Percentiles rank a stretch among this genome's conserved stretches.
These are phyloP conservation scores for Platygyra sinensis DNA, from an alignment of 64 coral and sea anemone genomes.

Conservation along the genomic window DNA sequence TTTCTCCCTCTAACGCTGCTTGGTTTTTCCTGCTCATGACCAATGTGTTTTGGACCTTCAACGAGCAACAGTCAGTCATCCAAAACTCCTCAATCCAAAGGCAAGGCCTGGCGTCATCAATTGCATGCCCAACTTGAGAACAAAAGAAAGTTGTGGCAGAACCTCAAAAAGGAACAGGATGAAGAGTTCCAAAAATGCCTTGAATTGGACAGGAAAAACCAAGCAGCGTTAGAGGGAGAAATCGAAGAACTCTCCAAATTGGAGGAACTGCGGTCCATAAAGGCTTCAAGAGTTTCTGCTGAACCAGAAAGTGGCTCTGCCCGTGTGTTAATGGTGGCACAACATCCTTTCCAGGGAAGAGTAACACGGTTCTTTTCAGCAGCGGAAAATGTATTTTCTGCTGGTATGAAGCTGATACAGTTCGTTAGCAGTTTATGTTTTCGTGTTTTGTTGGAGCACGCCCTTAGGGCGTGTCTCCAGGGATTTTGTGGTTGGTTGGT, in stretches of 20 bases:
- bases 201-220: conserved; percentile 24
- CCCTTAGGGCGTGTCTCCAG: too few species aligned
- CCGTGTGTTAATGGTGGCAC: too few species aligned
- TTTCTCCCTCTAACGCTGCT: conserved; percentile 43
- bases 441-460: too few species aligned
- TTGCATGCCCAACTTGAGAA: conserved; percentile 42
- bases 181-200: conserved; percentile 51
- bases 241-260: conserved; percentile 26
- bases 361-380: too few species aligned
- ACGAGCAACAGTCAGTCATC: conserved; percentile 47
- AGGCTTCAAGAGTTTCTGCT: conserved; percentile 41
- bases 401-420: too few species aligned
- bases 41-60: conserved; percentile 44
- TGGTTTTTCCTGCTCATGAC: conserved; percentile 26
- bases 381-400: too few species aligned
- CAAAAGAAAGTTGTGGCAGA: conserved; percentile 34
- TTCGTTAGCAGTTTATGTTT: too few species aligned
- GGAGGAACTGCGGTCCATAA: conserved; percentile 43
- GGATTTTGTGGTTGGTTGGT: too few species aligned
- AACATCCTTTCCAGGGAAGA: too few species aligned
- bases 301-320: conserved; percentile 30
- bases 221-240: conserved; percentile 43
- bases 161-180: conserved; percentile 61
- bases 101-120: conserved; percentile 42
- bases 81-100: conserved; percentile 42